Base-by-base conservation (phyloP, 2,113 vertebrate genomes). In the Notarius lentiginosus region DNA sequence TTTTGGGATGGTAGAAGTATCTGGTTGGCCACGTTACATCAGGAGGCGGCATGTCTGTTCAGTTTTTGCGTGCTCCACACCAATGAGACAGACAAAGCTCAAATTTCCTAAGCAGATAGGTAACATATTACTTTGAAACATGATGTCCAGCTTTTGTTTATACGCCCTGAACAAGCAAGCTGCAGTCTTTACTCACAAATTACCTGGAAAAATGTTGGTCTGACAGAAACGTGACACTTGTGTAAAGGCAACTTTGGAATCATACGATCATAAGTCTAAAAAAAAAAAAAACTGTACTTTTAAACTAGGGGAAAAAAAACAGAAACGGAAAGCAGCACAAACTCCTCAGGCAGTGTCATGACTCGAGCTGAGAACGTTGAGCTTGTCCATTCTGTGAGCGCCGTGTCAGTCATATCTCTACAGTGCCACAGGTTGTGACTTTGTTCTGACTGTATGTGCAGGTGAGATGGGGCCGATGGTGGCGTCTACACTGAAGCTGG, bases 381-480 rank as follows among this genome's bases (percentile, higher is more conserved):
- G 41, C 15, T 73, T 22, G 1, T 47, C 20, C 70, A 22, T 10
- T 47, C n/a, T 10, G 53, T 34, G n/a, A 30, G 56, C n/a, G 6
- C 27, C 18, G 27, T 51, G 34, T 24, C 10, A 47, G 11, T 47
- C 10, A 5, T 82, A 7, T 53, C 81, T 18, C 15, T 47, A 5
- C 75, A 55, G n/a, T 34, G 58, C 15, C 17, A 6, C 17, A 27
- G 18, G 10, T 55, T 56, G 81, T 34, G 79, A 30, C 6, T 85
- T 47, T 84, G 83, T 85, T 51, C 51, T 87, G 49, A 1, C 76
- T 47, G 27, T 86, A 22, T 2, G 34, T 56, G 83, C 89, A 99
- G 98, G 98, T 91, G 97, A 98, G 86, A 99, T 97, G 94, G 97
- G 98, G 20, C 97, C 96, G 18, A 99, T 99, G 98, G 97, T 99